A percentile compares a stretch with the other conserved stretches of the same genome.
Conservation (phyloP, 35 echinoderm and acorn worm genomes). For the Strongylocentrotus purpuratus region DNA sequence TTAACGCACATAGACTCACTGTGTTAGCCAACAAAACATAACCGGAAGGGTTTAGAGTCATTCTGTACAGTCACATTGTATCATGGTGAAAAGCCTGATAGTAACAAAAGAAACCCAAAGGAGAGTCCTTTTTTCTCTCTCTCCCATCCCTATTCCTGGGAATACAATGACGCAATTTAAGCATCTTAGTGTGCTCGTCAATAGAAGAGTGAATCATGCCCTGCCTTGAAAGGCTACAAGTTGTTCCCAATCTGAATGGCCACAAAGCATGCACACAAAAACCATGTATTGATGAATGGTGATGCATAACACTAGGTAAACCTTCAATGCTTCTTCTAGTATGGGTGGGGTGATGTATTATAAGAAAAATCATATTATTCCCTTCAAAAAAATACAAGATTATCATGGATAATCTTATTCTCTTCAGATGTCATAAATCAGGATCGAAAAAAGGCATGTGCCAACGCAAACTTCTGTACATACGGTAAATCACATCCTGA, state of each 20-base stretch:
- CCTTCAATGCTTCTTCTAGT: neutral
- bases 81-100: neutral
- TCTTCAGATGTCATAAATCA: too few relatives aligned
- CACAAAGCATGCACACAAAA: neutral
- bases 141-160: neutral
- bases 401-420: neutral
- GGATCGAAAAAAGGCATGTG: too few relatives aligned
- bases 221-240: conserved; percentile 25
- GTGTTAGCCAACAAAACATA: neutral
- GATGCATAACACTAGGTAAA: neutral
- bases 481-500: too few relatives aligned
- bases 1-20: neutral
- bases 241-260: neutral
- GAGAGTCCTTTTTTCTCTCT: neutral
- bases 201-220: conserved; percentile 16
- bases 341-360: neutral
- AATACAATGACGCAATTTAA: conserved; percentile 37
- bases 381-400: neutral
- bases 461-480: too few relatives aligned
- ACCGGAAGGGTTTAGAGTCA: conserved; percentile 35
- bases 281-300: neutral
- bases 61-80: conserved; percentile 18
- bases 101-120: conserved; percentile 23
- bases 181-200: conserved; percentile 26
- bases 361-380: neutral